A percentile compares a stretch with the other conserved stretches of the same genome.
Evolutionary conservation across 1,140 invertebrate genomes (phyloP).

Genomic region (Polyergus mexicanus): DNA sequence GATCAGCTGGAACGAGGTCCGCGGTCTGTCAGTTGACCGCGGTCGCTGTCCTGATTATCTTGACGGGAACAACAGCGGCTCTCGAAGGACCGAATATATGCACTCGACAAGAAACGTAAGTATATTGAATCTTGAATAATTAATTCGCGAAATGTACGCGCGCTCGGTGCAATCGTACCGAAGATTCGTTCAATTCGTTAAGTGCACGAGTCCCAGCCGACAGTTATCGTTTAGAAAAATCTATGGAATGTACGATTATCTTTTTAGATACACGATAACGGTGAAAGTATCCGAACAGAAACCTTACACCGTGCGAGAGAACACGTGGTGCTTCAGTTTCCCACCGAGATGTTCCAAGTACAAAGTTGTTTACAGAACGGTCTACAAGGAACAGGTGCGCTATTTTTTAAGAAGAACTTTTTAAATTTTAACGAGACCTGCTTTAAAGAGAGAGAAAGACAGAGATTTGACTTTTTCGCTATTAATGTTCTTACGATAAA

Average conservation of each 20-base stretch:
- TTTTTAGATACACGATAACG: constrained; percentile 90
- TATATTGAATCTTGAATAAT: not conserved
- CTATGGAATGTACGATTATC: constrained; percentile 13
- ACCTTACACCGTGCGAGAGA: constrained; percentile 93
- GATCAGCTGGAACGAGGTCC: constrained; percentile 36
- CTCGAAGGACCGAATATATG: constrained; percentile 85
- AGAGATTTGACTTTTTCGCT: not conserved
- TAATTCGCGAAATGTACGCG: not conserved
- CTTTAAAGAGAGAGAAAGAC: not conserved
- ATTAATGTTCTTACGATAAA: not conserved
- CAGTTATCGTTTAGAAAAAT: not conserved
- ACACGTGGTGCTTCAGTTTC: constrained; percentile 93
- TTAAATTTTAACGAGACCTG: not conserved
- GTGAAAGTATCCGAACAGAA: constrained; percentile 92
- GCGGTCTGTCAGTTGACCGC: constrained; percentile 59
- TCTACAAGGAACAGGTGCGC: constrained; percentile 89
- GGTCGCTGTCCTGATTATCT: constrained; percentile 41
- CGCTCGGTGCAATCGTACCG: not conserved
- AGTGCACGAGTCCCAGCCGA: not conserved
- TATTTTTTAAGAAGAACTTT: not conserved
- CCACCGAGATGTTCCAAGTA: constrained; percentile 95
- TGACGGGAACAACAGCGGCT: constrained; percentile 37
- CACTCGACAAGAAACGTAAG: constrained; percentile 81
- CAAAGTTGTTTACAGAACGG: constrained; percentile 91
- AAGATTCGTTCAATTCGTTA: not conserved